Evolutionary conservation across 2,888 invertebrate species (phyloP).

Genomic region (Ypsolopha scabrella): DNA sequence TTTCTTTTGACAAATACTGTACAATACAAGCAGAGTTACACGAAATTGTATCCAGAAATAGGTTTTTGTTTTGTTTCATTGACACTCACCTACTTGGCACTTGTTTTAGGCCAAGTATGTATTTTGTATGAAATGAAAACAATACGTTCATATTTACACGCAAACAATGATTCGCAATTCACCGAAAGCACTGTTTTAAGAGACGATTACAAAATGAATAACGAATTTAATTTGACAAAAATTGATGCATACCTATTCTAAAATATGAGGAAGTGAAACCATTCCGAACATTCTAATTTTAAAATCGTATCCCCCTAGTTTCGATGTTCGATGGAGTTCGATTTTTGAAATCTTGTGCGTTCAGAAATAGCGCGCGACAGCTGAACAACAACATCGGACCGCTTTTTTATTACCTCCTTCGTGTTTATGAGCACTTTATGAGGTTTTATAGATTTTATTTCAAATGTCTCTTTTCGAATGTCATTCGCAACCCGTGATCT

Average conservation of each 20-base stretch:
- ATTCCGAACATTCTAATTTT: constrained; percentile 35
- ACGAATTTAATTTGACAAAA: too few species aligned
- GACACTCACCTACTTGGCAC: constrained; percentile 66
- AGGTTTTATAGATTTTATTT: constrained; percentile 65
- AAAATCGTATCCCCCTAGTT: constrained; percentile 41
- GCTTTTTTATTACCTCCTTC: constrained; percentile 64
- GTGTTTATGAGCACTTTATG: constrained; percentile 68
- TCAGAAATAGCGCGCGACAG: constrained; percentile 67
- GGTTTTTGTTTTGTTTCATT: constrained; percentile 25
- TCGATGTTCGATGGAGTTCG: constrained; percentile 48
- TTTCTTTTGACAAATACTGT: background rate
- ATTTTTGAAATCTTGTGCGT: constrained; percentile 53
- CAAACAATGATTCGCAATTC: background rate
- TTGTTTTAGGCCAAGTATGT: constrained; percentile 5
- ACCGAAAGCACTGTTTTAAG: background rate
- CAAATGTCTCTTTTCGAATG: constrained; percentile 50
- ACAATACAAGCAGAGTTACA: too few species aligned
- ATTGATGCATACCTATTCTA: background rate
- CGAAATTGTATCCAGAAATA: background rate
- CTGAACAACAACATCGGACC: constrained; percentile 60
- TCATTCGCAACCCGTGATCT: constrained; percentile 47
- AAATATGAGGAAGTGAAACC: background rate
- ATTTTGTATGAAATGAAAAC: background rate
- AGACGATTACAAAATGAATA: background rate
- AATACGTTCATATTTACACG: background rate